These are phyloP conservation scores for Pocillopora meandrina DNA, from an alignment of 92 coral and sea anemone species.

Conservation along the genomic window DNA sequence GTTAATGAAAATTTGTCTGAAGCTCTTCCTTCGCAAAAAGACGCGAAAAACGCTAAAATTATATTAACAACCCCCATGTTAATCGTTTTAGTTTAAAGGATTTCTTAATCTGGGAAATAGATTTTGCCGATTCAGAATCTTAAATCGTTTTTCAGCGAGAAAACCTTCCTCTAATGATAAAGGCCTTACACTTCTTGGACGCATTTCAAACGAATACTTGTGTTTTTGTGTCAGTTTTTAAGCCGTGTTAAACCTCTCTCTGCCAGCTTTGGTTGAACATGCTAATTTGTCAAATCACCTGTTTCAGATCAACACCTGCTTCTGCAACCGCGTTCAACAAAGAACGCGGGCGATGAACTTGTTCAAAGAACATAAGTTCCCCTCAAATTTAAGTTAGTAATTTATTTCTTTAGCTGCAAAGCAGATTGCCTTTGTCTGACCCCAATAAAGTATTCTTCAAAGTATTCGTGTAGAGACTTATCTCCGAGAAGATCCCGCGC, in stretches of 20 bases:
- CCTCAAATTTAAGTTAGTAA: not conserved
- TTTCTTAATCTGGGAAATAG: slow-evolving; percentile 9
- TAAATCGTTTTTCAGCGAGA: not conserved
- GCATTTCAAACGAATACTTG: not conserved
- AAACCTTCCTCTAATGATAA: not conserved
- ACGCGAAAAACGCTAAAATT: slow-evolving; percentile 25
- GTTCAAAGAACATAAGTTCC: not conserved
- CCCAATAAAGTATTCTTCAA: too few species aligned
- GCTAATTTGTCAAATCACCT: slow-evolving; percentile 46
- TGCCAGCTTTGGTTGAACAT: slow-evolving; percentile 31
- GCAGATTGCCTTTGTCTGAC: too few species aligned
- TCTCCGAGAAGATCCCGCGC: too few species aligned
- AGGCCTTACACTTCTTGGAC: not conserved
- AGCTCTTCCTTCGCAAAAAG: slow-evolving; percentile 33
- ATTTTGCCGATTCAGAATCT: not conserved
- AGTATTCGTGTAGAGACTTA: too few species aligned
- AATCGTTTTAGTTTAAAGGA: slow-evolving; percentile 4
- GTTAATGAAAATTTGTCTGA: slow-evolving; percentile 20
- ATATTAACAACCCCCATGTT: slow-evolving; percentile 26
- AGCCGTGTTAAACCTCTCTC: slow-evolving; percentile 24
- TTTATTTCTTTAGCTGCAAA: too few species aligned
- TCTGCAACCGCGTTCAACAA: slow-evolving; percentile 20
- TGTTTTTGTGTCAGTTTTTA: slow-evolving; percentile 12
- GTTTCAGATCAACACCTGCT: slow-evolving; percentile 28
- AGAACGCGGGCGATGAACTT: not conserved